phyloP scores from a whole-genome alignment of 2,888 invertebrate species.

The Prosopocoilus inquinatus region DNA sequence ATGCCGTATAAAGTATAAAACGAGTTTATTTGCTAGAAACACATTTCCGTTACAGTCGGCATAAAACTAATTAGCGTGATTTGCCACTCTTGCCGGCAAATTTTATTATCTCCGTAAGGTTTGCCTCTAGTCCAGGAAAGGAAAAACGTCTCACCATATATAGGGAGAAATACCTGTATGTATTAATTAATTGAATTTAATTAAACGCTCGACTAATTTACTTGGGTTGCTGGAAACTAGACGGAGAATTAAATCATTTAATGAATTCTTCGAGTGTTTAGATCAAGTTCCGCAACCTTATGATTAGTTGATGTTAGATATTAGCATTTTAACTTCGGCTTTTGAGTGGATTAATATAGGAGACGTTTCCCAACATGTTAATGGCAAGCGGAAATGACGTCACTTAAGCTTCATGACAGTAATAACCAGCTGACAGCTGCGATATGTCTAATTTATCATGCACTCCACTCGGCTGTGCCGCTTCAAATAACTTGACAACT shows the following conservation, averaged over 20 bases:
- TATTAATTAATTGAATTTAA: no score
- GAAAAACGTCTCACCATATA: not conserved
- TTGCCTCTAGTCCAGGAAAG: not conserved
- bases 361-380: not conserved
- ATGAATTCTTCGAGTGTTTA: no score
- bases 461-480: constrained; percentile 3
- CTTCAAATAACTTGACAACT: constrained; percentile 8
- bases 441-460: constrained; percentile 29
- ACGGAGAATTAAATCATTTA: no score
- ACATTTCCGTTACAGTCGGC: constrained; percentile 7
- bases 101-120: constrained; percentile 1
- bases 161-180: not conserved
- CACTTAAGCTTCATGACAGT: constrained; percentile 14
- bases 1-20: constrained; percentile 8
- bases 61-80: constrained; percentile 16
- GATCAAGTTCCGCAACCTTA: no score
- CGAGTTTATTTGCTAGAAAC: constrained; percentile 17
- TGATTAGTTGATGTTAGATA: no score
- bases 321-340: no score
- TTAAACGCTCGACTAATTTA: no score
- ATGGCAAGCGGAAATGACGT: constrained; percentile 21
- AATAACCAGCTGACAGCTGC: constrained; percentile 27
- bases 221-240: no score
- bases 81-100: constrained; percentile 7
- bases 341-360: not conserved